Percentiles rank a stretch among this genome's conserved stretches.
Evolutionary conservation across 2,888 invertebrate genomes (phyloP).

Genomic region (Caradrina kadenii): DNA sequence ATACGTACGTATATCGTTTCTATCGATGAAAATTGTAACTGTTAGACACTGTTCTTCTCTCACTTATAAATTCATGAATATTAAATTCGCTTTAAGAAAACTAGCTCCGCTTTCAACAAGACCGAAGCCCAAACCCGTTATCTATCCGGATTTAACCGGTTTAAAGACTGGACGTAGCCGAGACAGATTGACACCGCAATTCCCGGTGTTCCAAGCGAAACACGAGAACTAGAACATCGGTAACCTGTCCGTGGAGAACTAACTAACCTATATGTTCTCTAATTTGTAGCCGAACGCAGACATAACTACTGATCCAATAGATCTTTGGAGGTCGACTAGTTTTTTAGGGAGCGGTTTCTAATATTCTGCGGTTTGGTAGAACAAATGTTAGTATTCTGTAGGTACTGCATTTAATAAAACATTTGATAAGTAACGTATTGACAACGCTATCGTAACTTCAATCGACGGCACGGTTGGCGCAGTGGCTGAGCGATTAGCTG

Average conservation of each 20-base stretch:
- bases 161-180: conserved; percentile 55
- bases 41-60: too few relatives aligned
- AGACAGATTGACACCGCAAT: conserved; percentile 61
- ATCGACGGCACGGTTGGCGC: too few relatives aligned
- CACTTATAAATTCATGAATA: neutral
- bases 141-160: conserved; percentile 51
- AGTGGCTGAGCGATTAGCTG: too few relatives aligned
- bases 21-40: too few relatives aligned
- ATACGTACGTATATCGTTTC: too few relatives aligned
- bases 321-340: neutral
- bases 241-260: conserved; percentile 42
- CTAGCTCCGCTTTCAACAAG: conserved; percentile 26
- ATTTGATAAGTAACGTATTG: too few relatives aligned
- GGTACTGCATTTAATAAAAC: too few relatives aligned
- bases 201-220: conserved; percentile 46
- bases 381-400: too few relatives aligned
- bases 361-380: too few relatives aligned
- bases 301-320: neutral
- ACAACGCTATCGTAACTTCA: too few relatives aligned
- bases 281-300: conserved; percentile 10
- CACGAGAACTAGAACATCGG: conserved; percentile 40
- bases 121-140: conserved; percentile 32
- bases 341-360: too few relatives aligned
- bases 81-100: neutral
- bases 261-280: conserved; percentile 28